Conservation (phyloP, 2,113 vertebrate species). For the Nanorana parkeri region DNA sequence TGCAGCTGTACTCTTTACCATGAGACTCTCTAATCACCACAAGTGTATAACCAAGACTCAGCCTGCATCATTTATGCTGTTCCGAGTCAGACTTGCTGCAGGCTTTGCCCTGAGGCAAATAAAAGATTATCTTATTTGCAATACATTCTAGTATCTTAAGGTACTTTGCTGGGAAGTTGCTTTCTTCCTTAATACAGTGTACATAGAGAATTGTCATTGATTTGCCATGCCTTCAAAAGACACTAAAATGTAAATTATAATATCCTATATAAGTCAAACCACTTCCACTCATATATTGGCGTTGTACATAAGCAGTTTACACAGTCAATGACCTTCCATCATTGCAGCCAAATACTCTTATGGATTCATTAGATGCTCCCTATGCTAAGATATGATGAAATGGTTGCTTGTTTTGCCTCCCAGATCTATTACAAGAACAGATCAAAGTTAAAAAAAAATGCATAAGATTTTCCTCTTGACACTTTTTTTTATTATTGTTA, state of each 20-base stretch:
- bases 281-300: not conserved
- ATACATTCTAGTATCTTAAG: constrained; percentile 61
- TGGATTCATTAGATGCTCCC: not conserved
- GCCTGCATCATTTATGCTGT: not conserved
- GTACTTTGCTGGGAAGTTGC: constrained; percentile 61
- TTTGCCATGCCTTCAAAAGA: constrained; percentile 41
- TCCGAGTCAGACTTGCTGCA: constrained; percentile 57
- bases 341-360: not conserved
- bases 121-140: constrained; percentile 65
- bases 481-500: not conserved
- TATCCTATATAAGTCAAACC: constrained; percentile 17
- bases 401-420: not conserved
- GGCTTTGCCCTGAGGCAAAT: constrained; percentile 62
- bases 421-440: not conserved
- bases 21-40: constrained; percentile 43
- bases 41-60: constrained; percentile 34
- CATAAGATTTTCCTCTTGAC: not conserved
- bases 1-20: constrained; percentile 25
- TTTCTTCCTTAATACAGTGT: constrained; percentile 58
- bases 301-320: constrained; percentile 11
- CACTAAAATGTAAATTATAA: not conserved
- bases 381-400: not conserved
- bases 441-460: not conserved
- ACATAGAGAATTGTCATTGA: constrained; percentile 51
- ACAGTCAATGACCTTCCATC: not conserved